Base-by-base conservation (phyloP, 1,140 invertebrate genomes). In the Ceratosolen fusciceps region DNA sequence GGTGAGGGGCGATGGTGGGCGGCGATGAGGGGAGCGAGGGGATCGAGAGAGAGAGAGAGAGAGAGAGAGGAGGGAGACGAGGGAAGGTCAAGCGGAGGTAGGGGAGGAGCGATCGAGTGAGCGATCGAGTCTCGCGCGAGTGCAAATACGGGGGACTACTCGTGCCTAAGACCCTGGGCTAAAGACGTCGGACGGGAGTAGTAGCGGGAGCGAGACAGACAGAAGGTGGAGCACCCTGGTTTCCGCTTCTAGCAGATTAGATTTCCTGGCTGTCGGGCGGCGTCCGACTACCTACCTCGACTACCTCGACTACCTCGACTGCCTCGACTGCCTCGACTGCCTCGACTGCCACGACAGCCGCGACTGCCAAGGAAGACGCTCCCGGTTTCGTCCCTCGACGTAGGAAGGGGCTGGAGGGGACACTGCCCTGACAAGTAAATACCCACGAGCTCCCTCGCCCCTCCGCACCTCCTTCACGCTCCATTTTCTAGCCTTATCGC, bases 61-160 rank as follows among this genome's bases (percentile, higher is more conserved):
- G n/a, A n/a, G n/a, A n/a, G n/a, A n/a, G n/a, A n/a, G n/a, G n/a
- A n/a, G n/a, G 37, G 65, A 49, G 79, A 58, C 76, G 75, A 77
- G 52, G 71, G 73, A 77, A 58, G 71, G 73, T 74, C 56, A 62
- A 52, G 34, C 67, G 31, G 60, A 74, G 10, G n/a, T 65, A 82
- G 80, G 85, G 82, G 29, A 21, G 83, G 29, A 21, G 83, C 84
- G 86, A 87, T 86, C 82, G 84, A 87, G 83, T 81, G 84, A 84
- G 82, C 81, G 85, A 86, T 86, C 85, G 85, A 85, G 73, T 81
- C 83, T 49, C 47, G 81, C 43, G n/a, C 70, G 74, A 77, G 78
- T 72, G 54, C 65, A 62, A 67, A 79, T 71, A 43, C 70, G 26
- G 12, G n/a, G 12, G 67, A 29, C 67, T 31, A n/a, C n/a, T n/a